Evolutionary conservation across 1,140 invertebrate genomes (phyloP).

Genomic region (Xylocopa sonorina): DNA sequence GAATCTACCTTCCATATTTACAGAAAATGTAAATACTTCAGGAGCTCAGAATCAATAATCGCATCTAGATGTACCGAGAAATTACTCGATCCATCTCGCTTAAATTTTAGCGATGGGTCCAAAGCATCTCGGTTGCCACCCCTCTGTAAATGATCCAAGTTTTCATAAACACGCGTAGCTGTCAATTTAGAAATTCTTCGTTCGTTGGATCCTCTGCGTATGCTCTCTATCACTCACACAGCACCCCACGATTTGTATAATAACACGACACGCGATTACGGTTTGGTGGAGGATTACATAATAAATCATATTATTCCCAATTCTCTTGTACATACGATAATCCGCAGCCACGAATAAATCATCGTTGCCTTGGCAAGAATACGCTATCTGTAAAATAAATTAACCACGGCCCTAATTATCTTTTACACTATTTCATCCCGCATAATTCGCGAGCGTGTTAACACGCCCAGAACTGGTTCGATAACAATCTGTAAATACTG

Average conservation of each 20-base stretch:
- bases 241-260: not conserved
- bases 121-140: not conserved
- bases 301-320: constrained; percentile 5
- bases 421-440: not conserved
- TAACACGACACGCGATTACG: constrained; percentile 29
- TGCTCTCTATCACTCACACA: constrained; percentile 13
- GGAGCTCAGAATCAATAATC: too few species aligned
- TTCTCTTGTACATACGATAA: constrained; percentile 24
- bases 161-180: not conserved
- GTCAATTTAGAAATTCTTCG: not conserved
- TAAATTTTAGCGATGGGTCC: not conserved
- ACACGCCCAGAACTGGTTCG: not conserved
- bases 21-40: not conserved
- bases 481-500: constrained; percentile 25
- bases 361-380: not conserved
- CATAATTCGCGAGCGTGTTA: not conserved
- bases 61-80: not conserved
- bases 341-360: not conserved
- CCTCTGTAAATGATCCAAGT: not conserved
- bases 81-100: not conserved
- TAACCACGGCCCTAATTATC: not conserved
- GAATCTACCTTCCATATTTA: not conserved
- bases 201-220: not conserved
- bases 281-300: constrained; percentile 32
- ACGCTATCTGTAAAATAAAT: constrained; percentile 32